Conservation (phyloP, 2,888 invertebrate genomes). For the Calliscelio sp. region DNA sequence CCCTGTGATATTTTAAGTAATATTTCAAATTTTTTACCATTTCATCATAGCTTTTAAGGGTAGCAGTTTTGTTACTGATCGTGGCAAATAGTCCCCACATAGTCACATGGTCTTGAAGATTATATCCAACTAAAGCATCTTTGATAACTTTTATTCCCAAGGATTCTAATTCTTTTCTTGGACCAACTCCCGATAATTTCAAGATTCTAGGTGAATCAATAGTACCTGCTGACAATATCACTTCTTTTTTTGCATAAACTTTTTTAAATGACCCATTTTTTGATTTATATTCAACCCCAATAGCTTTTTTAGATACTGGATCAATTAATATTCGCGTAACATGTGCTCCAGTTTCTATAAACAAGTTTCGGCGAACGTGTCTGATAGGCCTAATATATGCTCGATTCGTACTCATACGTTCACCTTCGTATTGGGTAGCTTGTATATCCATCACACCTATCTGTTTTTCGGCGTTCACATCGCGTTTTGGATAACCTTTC, state of each 20-base stretch:
- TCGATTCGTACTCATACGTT: conserved; percentile 88
- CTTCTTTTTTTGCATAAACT: conserved; percentile 83
- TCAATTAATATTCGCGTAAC: conserved; percentile 87
- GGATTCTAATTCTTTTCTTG: conserved; percentile 83
- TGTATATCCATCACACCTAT: conserved; percentile 89
- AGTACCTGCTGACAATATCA: conserved; percentile 87
- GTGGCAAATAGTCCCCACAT: conserved; percentile 84
- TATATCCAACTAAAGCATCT: conserved; percentile 86
- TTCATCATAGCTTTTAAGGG: conserved; percentile 79
- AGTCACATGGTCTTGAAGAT: conserved; percentile 87
- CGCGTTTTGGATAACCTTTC: conserved; percentile 88
- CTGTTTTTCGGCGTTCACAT: conserved; percentile 88
- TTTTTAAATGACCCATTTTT: conserved; percentile 81
- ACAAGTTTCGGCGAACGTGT: conserved; percentile 85
- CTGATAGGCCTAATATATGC: conserved; percentile 90
- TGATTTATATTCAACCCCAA: conserved; percentile 85
- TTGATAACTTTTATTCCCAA: conserved; percentile 84
- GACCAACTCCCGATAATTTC: conserved; percentile 87
- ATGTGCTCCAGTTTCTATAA: conserved; percentile 86
- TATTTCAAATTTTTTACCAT: conserved; percentile 84
- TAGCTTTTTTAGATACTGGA: conserved; percentile 83
- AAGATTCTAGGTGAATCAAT: conserved; percentile 87
- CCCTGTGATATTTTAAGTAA: conserved; percentile 87
- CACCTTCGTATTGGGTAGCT: conserved; percentile 88
- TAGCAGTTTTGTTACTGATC: conserved; percentile 78